Evolutionary conservation across 2,797 vertebrate genomes (phyloP), one percentile per base, ranked within the genome.

Genomic region (Oryzias sinensis): DNA sequence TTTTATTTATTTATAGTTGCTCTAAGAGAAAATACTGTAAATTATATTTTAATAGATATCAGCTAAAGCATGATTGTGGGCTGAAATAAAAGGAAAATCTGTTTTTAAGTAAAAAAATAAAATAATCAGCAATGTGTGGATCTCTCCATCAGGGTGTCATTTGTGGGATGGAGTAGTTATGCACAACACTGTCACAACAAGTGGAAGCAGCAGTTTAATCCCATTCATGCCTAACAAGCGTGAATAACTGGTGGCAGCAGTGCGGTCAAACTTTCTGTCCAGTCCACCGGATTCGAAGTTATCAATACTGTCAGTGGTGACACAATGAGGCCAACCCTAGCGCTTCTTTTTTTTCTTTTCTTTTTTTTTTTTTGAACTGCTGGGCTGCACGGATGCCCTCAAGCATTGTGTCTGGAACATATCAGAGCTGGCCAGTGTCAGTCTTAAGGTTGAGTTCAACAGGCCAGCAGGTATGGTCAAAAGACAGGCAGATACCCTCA

Each of bases 301-400:
- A 76, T 84, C 58, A 59, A 85, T 83, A 76, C 52, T 57, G 61
- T 72, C 72, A 65, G 71, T 29, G 70, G 47, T 84, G 87, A 89
- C 87, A 86, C 76, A 85, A 83, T 83, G 77, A 87, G 85, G 84
- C 58, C 79, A 85, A 48, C 27, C 17, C 59, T 70, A 40, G 64
- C 60, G 53, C 65, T 27, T 49, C 58, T 57, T 60, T 68, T 81
- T 62, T 65, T 79, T 71, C 3, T 59, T 57, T 60, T 68, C 79
- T 62, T 65, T 79, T 73, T 65, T 66, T 45, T 67, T 55, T 37
- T 37, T 37, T 37, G 11, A 37, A 14, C 51, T 56, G 57, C 63
- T 59, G 65, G 58, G 52, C 25, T 68, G 49, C 42, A 76, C 49
- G 42, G 77, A 78, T 76, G 70, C 72, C 82, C 79, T 67, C 43